Conservation (phyloP, 2,797 vertebrate species). For the Notamacropus eugenii region DNA sequence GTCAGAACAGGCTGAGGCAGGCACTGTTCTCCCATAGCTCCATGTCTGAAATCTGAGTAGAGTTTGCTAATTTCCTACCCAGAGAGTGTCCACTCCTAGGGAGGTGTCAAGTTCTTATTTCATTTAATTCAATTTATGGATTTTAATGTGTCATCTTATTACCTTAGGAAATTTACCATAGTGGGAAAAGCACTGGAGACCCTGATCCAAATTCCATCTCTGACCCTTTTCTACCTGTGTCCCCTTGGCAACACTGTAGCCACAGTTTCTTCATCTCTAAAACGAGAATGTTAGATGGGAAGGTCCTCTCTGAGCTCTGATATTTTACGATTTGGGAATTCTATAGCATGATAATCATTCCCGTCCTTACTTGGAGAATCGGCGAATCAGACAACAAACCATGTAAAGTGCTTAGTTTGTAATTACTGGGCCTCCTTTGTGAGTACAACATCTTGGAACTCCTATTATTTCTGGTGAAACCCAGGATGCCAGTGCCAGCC, state of each 20-base stretch:
- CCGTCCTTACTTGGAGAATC: conserved; percentile 14
- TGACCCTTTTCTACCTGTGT: neutral
- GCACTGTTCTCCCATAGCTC: neutral
- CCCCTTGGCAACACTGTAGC: neutral
- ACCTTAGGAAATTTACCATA: neutral
- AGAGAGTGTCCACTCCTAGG: neutral
- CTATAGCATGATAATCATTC: neutral
- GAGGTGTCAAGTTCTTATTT: neutral
- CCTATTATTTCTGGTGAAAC: neutral
- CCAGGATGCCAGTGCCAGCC: neutral
- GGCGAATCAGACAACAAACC: conserved; percentile 12
- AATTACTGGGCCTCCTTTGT: neutral
- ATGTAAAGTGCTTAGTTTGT: neutral
- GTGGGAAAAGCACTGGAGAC: neutral
- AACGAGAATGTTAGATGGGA: neutral
- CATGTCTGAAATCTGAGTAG: conserved; percentile 19
- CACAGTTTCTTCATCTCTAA: neutral
- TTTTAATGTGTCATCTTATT: conserved; percentile 31
- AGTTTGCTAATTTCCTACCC: neutral
- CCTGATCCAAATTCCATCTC: neutral
- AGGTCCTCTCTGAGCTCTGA: neutral
- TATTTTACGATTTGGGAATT: neutral
- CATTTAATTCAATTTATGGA: neutral
- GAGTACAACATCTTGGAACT: neutral
- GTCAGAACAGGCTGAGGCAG: no score